Evolutionary conservation across 2,797 vertebrate species (phyloP).

Genomic region (Anolis apletophallus): DNA sequence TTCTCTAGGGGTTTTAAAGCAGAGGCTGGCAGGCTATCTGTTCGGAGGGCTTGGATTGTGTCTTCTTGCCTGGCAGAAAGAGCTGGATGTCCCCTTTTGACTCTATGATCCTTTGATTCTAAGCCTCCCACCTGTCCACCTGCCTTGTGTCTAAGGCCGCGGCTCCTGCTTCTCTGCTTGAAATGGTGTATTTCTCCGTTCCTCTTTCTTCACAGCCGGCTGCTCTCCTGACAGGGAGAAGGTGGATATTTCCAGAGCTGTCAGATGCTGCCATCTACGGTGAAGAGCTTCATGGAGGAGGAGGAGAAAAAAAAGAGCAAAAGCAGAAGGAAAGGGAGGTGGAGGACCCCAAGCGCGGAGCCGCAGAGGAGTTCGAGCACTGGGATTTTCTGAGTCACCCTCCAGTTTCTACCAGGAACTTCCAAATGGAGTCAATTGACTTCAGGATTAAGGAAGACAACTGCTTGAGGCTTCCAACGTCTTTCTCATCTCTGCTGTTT

Average conservation of each 20-base stretch:
- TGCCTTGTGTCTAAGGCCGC: neutral
- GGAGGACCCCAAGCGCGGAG: neutral
- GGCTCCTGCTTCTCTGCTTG: neutral
- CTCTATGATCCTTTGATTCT: too few relatives aligned
- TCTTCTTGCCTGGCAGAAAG: too few relatives aligned
- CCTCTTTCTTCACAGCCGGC: fast-evolving
- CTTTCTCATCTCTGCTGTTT: neutral
- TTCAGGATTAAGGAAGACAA: neutral
- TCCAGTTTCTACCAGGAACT: neutral
- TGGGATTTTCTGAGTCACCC: neutral
- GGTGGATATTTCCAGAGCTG: fast-evolving
- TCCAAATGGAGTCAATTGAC: neutral
- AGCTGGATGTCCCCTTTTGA: too few relatives aligned
- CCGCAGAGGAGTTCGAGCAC: too few relatives aligned
- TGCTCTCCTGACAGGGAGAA: neutral
- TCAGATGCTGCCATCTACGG: conserved; percentile 52
- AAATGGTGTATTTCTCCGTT: fast-evolving
- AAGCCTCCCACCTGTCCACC: neutral
- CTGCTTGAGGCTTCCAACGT: neutral
- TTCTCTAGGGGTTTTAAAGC: too few relatives aligned
- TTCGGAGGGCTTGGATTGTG: too few relatives aligned
- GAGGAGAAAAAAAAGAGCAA: neutral
- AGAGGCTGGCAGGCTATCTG: too few relatives aligned
- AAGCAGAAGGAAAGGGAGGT: too few relatives aligned
- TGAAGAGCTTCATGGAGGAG: neutral